Base-by-base conservation (phyloP, 2,888 invertebrate genomes). In the Morpho achilles region DNA sequence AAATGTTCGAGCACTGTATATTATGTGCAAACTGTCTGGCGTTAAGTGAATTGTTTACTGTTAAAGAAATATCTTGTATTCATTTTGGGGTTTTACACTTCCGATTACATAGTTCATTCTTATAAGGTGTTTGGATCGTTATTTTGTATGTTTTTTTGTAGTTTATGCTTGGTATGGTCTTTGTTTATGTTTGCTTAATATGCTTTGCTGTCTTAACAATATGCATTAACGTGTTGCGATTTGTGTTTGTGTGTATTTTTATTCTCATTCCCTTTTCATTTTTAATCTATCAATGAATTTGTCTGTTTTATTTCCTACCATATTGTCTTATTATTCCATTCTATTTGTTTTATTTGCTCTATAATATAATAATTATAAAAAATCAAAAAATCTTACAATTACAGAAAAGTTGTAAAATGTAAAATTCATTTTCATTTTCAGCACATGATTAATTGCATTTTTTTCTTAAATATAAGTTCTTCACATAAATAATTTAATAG, bases 181-280 rank as follows among this genome's bases (percentile, higher is more conserved):
- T 56, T 60, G 64, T 53, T 64, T 53, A 52, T 64, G 50, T 42
- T 54, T 60, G 53, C 42, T 41, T 40, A 49, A 50, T 43, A 40
- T 64, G 79, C 78, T 77, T 82, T 69, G 82, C 80, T 73, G 84
- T 77, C 58, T 68, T 77, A 78, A 77, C 72, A 9, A 67, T 69
- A 67, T 75, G 81, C 84, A 76, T 80, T 77, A 72, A 75, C 69
- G 78, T 84, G 81, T 80, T 78, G 87, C 87, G 90, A 89, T 88
- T 82, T 85, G 90, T 89, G 90, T 90, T 90, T 89, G 89, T 90
- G 87, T 89, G 87, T 85, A 77, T 71, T 69, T 73, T 65, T 77
- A 69, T 59, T 71, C 70, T 68, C 69, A 66, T 65, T 69, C 60
- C 63, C 61, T 64, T 56, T 62, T 61, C 59, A 42, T 60, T 62